phyloP scores from a whole-genome alignment of 2,888 invertebrate genomes.

The Andrena praecox region DNA sequence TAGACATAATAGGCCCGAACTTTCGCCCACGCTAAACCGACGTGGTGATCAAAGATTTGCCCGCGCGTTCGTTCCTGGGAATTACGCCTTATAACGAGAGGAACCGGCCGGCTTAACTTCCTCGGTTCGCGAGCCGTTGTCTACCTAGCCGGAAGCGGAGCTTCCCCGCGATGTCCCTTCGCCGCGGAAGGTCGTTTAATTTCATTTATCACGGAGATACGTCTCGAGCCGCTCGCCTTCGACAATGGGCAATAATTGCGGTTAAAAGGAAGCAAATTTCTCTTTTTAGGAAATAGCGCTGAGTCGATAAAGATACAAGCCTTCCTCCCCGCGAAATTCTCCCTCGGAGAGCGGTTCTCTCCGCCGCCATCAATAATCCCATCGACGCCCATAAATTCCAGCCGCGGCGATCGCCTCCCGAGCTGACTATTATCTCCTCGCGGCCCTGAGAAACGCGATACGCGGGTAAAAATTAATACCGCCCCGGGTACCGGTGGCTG shows the following conservation, averaged over 20 bases:
- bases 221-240: neutral
- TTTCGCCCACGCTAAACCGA: conserved; percentile 35
- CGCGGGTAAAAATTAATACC: conserved; percentile 51
- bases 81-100: conserved; percentile 43
- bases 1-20: conserved; percentile 50
- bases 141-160: neutral
- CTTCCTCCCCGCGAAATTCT: neutral
- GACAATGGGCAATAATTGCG: conserved; percentile 5
- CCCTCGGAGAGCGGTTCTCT: neutral
- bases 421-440: conserved; percentile 23
- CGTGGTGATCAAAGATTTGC: conserved; percentile 57
- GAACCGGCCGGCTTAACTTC: conserved; percentile 22
- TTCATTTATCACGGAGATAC: conserved; percentile 3
- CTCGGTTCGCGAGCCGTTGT: conserved; percentile 25
- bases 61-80: conserved; percentile 42
- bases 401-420: neutral
- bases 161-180: neutral
- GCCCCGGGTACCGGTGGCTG: conserved; percentile 13
- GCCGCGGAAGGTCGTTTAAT: conserved; percentile 19
- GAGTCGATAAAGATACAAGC: conserved; percentile 27
- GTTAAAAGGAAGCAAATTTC: too few species aligned
- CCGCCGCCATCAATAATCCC: conserved; percentile 33
- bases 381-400: conserved; percentile 43
- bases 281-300: neutral
- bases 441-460: conserved; percentile 47